Percentiles rank a stretch among this genome's conserved stretches.
Conservation (phyloP, 2,113 vertebrate genomes). For the Abramis brama region DNA sequence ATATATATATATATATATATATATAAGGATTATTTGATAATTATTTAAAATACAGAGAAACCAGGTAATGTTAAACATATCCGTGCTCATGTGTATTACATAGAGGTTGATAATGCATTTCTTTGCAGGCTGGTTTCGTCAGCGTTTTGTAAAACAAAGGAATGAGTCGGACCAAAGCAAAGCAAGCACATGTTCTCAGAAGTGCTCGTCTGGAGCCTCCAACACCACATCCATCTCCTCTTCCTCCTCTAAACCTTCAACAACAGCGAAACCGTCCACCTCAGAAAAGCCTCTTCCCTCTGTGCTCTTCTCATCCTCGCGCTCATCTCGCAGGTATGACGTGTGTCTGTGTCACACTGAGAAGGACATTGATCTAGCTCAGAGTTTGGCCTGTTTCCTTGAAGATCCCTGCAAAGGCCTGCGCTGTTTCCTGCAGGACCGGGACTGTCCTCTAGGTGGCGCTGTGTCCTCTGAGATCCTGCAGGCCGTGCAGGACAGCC, state of each 20-base stretch:
- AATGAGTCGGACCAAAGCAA: constrained; percentile 13
- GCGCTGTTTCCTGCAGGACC: constrained; percentile 84
- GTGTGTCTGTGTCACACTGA: constrained; percentile 86
- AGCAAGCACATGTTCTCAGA: constrained; percentile 42
- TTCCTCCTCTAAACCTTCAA: not conserved
- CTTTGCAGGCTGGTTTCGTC: constrained; percentile 65
- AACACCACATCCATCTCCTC: not conserved
- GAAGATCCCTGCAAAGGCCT: constrained; percentile 73
- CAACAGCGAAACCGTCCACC: not conserved
- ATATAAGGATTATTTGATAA: not conserved
- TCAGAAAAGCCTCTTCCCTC: not conserved
- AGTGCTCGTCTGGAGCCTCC: not conserved
- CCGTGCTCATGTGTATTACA: not conserved
- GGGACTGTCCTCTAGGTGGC: constrained; percentile 73
- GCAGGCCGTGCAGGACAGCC: constrained; percentile 79
- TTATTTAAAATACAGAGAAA: not conserved
- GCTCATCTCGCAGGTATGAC: constrained; percentile 80
- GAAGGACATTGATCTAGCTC: constrained; percentile 75
- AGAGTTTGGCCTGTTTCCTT: constrained; percentile 80
- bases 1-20: no score
- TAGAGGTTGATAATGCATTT: not conserved
- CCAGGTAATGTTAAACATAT: not conserved
- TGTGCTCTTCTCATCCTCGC: constrained; percentile 60
- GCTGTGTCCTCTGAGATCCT: constrained; percentile 82
- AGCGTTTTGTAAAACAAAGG: constrained; percentile 52